A percentile compares a stretch with the other conserved stretches of the same genome.
Evolutionary conservation across 2,113 vertebrate genomes (phyloP).

Genomic region (Pomatostomus ruficeps): DNA sequence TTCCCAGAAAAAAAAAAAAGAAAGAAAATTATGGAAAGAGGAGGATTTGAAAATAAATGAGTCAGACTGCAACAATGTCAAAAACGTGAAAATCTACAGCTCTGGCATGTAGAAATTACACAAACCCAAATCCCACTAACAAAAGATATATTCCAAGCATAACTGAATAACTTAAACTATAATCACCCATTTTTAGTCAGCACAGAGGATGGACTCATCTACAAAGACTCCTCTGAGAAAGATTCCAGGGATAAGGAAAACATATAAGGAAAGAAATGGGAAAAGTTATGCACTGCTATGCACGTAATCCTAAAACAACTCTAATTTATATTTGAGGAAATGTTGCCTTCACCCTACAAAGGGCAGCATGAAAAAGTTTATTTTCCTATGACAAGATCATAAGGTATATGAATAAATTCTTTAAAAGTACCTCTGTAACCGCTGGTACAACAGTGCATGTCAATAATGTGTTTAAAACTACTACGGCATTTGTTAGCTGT

Average conservation of each 20-base stretch:
- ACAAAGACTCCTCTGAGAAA: not conserved
- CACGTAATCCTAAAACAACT: not conserved
- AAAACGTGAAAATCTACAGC: not conserved
- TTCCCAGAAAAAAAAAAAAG: not conserved
- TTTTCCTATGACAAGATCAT: not conserved
- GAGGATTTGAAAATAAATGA: not conserved
- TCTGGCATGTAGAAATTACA: not conserved
- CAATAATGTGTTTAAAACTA: not conserved
- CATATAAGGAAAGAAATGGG: rapidly evolving
- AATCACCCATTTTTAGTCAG: not conserved
- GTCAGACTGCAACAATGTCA: not conserved
- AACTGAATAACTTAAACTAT: not conserved
- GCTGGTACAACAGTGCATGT: no score
- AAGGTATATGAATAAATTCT: not conserved
- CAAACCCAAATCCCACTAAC: not conserved
- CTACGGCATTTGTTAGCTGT: not conserved
- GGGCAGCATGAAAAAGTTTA: not conserved
- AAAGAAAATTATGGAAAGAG: not conserved
- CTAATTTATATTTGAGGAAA: not conserved
- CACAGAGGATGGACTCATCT: not conserved
- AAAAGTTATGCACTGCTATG: not conserved
- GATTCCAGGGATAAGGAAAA: not conserved
- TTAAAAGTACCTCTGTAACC: not conserved
- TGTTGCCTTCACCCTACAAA: not conserved
- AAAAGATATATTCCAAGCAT: not conserved